Base-by-base conservation (phyloP, 2,797 vertebrate species). In the Hephaestus fuliginosus region DNA sequence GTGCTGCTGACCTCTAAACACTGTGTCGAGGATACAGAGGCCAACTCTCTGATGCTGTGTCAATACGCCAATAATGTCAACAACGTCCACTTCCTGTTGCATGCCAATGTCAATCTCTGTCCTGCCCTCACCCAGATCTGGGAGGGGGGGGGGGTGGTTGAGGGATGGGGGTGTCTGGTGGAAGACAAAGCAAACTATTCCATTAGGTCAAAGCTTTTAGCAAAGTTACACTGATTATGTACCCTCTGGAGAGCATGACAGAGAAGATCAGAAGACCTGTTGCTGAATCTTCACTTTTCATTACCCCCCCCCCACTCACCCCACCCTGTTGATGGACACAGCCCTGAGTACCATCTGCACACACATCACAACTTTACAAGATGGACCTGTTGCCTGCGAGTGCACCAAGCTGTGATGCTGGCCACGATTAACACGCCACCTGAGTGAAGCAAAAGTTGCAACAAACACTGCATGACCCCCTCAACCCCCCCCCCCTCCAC, bases 21-120 rank as follows among this genome's bases (percentile, higher is more conserved):
- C 25, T 57, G 62, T 28, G 62, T 39, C 7, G 49, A 71, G 53
- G 33, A 53, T 65, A 36, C 22, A 67, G 18, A n/a, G n/a, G 49
- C 70, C 68, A 60, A 44, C 77, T 76, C 4, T 74, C 48, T 64
- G 33, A 44, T 76, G 69, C 68, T 81, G 22, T 55, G 81, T 87
- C 84, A 89, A 86, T 81, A 85, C 9, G 15, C 30, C 76, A 48
- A 85, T 88, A 80, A 55, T 74, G 73, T 82, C 78, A 84, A 85
- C 84, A 78, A 57, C 12, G 55, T 66, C 28, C 74, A 74, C 58
- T 80, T 78, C 74, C 72, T 77, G 67, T 76, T 73, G 51, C 55
- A 33, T 46, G 77, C 83, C 79, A 88, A 53, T 62, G 73, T 85
- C 81, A 76, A 60, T 83, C 55, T 72, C 28, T 64, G 70, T 41